These are phyloP conservation scores for Lamproptera curius DNA, from an alignment of 2,888 invertebrate species.

Conservation along the genomic window DNA sequence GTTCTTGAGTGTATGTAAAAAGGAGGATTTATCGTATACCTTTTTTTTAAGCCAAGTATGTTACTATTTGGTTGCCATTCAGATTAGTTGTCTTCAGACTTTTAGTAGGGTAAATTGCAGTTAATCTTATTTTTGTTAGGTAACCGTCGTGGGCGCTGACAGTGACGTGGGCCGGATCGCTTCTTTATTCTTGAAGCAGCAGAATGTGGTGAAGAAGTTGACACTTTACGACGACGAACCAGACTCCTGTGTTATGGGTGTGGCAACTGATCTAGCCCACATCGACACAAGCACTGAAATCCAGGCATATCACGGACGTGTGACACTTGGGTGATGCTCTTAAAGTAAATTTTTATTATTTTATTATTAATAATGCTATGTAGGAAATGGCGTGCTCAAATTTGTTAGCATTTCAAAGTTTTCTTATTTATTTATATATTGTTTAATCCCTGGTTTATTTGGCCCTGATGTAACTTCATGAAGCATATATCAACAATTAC, in stretches of 20 bases:
- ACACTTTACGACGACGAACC: constrained; percentile 56
- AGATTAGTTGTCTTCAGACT: too few species aligned
- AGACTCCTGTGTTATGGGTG: constrained; percentile 48
- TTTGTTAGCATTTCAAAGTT: too few species aligned
- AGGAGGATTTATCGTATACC: too few species aligned
- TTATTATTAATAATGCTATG: too few species aligned
- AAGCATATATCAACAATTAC: too few species aligned
- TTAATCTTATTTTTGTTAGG: constrained; percentile 41
- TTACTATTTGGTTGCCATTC: too few species aligned
- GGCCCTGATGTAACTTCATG: too few species aligned
- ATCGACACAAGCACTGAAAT: constrained; percentile 61
- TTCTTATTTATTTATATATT: too few species aligned
- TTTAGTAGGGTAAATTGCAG: background rate
- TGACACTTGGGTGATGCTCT: constrained; percentile 49
- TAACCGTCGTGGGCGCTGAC: constrained; percentile 60
- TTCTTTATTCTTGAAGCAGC: constrained; percentile 58
- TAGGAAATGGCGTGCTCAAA: too few species aligned
- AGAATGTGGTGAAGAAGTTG: constrained; percentile 48
- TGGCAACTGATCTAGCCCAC: constrained; percentile 59
- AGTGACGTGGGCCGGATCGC: constrained; percentile 59
- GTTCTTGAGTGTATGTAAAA: too few species aligned
- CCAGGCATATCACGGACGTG: constrained; percentile 58
- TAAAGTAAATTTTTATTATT: constrained; percentile 40
- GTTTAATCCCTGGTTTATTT: too few species aligned
- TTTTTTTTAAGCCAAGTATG: too few species aligned